These are phyloP conservation scores for Cossypha polioptera DNA, from an alignment of 2,797 vertebrate species.

Conservation along the genomic window DNA sequence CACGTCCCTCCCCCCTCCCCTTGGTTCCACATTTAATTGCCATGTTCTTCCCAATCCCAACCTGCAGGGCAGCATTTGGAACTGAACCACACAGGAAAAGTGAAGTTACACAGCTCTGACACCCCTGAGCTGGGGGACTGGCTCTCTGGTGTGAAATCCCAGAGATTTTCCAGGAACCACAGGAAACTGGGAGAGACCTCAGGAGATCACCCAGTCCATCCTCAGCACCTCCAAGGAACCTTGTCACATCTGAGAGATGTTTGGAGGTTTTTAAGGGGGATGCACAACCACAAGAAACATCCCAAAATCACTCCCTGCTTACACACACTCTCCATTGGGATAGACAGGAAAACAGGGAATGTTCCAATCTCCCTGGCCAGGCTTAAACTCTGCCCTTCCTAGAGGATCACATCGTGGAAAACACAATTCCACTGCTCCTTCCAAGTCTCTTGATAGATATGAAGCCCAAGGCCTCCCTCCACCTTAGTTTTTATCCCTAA, in stretches of 20 bases:
- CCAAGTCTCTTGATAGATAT: too few species aligned
- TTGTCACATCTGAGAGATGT: neutral
- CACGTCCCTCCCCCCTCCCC: neutral
- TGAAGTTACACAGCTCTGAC: neutral
- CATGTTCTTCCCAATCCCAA: neutral
- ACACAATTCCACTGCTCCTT: neutral
- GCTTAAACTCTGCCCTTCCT: neutral
- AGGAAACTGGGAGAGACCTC: neutral
- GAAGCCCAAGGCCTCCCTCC: neutral
- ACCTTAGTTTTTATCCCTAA: neutral
- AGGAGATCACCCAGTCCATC: neutral
- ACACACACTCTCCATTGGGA: neutral
- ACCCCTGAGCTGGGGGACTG: neutral
- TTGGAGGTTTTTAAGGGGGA: neutral
- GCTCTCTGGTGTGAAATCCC: neutral
- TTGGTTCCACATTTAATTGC: neutral
- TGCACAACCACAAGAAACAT: neutral
- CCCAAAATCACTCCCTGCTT: neutral
- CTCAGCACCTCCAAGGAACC: neutral
- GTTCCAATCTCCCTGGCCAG: neutral
- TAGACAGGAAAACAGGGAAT: neutral
- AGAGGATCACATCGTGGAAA: neutral
- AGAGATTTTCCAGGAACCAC: neutral
- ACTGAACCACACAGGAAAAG: neutral
- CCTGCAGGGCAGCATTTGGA: neutral